Base-by-base conservation (phyloP, 2,113 vertebrate species). In the Dendropsophus ebraccatus region DNA sequence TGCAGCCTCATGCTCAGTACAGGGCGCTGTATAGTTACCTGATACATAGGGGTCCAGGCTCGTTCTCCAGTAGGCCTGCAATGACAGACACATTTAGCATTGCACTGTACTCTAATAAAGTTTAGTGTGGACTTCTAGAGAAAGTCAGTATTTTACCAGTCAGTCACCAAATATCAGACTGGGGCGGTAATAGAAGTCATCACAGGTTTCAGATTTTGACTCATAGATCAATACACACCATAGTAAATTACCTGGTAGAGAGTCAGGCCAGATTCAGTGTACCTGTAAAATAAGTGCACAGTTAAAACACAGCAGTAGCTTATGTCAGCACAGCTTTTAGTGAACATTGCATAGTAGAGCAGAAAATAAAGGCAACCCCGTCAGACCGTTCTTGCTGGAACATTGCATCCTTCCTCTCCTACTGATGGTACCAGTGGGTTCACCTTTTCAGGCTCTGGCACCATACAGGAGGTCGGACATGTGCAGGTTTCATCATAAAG, bases 351-450 rank as follows among this genome's bases (percentile, higher is more conserved):
- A n/a, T n/a, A n/a, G n/a, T n/a, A n/a, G n/a, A n/a, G n/a, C n/a
- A 30, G 2, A 41, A 8, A 8, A 41, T 41, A 41, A 41, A 41
- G 4, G 1, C 65, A 32, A 28, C 4, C 87, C 90, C 93, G 70
- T 96, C 96, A 96, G 95, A 96, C 95, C n/a, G 93, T 94, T 96
- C 93, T 93, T 88, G 88, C 90, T 79, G 92, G 95, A 96, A 94
- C n/a, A 50, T 32, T 11, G 11, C 35, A 9, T 88, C 95, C 94
- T 89, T 94, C 93, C 92, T 90, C 25, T 91, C 90, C 88, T 92
- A 89, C 89, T 84, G 91, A 88, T 23, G 90, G 90, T 75, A 35
- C 94, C 95, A 96, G 95, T 95, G 95, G 95, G 95, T 95, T 92
- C 94, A 95, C 94, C 95, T 96, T 96, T 91, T 87, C 94, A 96